Conservation (phyloP, 2,888 invertebrate genomes). For the Eurois occulta region DNA sequence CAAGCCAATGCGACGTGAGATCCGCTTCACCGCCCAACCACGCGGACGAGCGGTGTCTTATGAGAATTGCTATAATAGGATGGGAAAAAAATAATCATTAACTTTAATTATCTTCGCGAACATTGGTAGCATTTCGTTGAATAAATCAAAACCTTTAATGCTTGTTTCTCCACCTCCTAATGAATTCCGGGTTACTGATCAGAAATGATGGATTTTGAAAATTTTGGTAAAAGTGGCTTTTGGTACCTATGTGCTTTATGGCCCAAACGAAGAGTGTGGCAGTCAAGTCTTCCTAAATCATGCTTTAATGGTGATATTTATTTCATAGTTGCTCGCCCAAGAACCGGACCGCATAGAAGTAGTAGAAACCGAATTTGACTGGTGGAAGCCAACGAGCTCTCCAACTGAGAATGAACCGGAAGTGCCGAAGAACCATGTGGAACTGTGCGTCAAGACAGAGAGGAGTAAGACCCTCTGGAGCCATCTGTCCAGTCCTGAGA, state of each 20-base stretch:
- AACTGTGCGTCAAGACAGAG: conserved; percentile 89
- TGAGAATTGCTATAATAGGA: no score
- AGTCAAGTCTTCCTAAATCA: background rate
- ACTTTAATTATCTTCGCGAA: no score
- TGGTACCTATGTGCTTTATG: no score
- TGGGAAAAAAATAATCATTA: no score
- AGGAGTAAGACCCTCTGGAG: conserved; percentile 90
- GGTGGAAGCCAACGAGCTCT: conserved; percentile 84
- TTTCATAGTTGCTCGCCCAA: conserved; percentile 79
- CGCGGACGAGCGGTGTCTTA: no score
- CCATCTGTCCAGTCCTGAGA: conserved; percentile 92
- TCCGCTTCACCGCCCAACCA: no score
- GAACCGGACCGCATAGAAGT: conserved; percentile 87
- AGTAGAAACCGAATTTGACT: conserved; percentile 86
- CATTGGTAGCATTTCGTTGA: background rate
- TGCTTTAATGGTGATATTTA: background rate
- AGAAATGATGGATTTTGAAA: no score
- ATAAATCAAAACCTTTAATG: background rate
- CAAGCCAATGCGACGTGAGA: no score
- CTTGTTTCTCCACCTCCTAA: background rate
- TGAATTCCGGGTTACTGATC: no score
- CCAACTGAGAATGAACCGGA: conserved; percentile 75
- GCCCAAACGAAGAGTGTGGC: background rate
- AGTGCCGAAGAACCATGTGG: conserved; percentile 74
- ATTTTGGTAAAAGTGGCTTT: no score